Conservation (phyloP, 2,888 invertebrate species). For the Rhagium mordax region DNA sequence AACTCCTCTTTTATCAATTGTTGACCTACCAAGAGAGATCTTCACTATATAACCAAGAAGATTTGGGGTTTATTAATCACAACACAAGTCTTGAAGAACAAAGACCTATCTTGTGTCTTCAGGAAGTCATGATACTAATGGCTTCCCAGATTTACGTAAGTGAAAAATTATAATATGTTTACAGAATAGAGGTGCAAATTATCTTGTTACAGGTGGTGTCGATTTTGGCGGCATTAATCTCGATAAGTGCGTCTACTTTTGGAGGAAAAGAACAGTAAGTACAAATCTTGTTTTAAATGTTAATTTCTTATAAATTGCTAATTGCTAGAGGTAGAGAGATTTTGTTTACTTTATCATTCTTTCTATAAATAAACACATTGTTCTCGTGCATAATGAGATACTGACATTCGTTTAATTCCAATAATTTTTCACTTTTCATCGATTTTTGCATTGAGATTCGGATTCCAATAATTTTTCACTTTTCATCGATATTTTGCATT, state of each 20-base stretch:
- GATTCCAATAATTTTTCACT: no score
- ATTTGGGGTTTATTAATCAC: conserved; percentile 46
- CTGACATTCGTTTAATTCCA: no score
- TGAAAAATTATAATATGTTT: conserved; percentile 19
- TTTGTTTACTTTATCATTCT: no score
- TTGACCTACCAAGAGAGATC: conserved; percentile 47
- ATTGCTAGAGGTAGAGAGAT: no score
- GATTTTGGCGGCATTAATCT: conserved; percentile 40
- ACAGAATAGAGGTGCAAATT: conserved; percentile 8
- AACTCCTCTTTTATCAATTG: conserved; percentile 46
- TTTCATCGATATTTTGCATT: no score
- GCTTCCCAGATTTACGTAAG: conserved; percentile 54
- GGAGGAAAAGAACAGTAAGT: conserved; percentile 50
- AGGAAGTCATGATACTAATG: conserved; percentile 47
- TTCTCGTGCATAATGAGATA: no score
- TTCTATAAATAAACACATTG: no score
- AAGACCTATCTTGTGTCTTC: conserved; percentile 45
- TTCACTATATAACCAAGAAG: conserved; percentile 52
- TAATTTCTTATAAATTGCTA: no score
- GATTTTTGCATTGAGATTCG: no score
- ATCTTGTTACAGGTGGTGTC: conserved; percentile 43
- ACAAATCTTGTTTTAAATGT: neutral
- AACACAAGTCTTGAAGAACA: conserved; percentile 42
- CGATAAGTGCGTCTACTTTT: conserved; percentile 40
- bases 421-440: no score